Percentiles rank a stretch among this genome's conserved stretches.
Evolutionary conservation across 2,113 vertebrate species (phyloP).

Genomic region (Cyanistes caeruleus): DNA sequence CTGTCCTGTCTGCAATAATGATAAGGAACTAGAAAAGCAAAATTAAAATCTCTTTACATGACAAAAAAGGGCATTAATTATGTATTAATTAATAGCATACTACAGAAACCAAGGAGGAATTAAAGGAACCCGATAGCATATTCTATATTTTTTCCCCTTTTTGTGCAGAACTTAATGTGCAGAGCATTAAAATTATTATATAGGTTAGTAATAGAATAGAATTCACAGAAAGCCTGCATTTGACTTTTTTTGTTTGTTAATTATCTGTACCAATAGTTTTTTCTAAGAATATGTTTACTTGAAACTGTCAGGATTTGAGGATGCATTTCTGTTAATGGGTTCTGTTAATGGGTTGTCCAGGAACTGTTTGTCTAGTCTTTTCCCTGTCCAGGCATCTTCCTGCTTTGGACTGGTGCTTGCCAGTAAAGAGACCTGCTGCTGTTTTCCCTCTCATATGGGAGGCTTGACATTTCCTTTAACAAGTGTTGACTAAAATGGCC

Average conservation of each 20-base stretch:
- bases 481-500: background rate
- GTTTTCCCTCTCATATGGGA: fast-evolving
- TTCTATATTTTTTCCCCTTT: background rate
- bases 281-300: background rate
- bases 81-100: background rate
- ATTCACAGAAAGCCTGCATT: background rate
- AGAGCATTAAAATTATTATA: background rate
- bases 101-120: fast-evolving
- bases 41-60: slow-evolving; percentile 9
- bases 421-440: background rate
- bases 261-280: background rate
- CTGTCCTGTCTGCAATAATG: background rate
- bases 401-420: background rate
- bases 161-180: background rate
- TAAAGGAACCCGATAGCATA: background rate
- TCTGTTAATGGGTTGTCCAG: background rate
- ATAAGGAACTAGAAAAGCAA: slow-evolving; percentile 26
- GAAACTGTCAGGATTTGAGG: background rate
- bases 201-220: background rate
- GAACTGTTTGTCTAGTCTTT: background rate
- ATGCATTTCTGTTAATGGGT: background rate
- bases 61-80: slow-evolving; percentile 35
- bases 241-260: background rate
- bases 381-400: background rate
- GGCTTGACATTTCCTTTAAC: background rate